A percentile compares a stretch with the other conserved stretches of the same genome.
Evolutionary conservation across 2,888 invertebrate genomes (phyloP).

Genomic region (Amiota communis): DNA sequence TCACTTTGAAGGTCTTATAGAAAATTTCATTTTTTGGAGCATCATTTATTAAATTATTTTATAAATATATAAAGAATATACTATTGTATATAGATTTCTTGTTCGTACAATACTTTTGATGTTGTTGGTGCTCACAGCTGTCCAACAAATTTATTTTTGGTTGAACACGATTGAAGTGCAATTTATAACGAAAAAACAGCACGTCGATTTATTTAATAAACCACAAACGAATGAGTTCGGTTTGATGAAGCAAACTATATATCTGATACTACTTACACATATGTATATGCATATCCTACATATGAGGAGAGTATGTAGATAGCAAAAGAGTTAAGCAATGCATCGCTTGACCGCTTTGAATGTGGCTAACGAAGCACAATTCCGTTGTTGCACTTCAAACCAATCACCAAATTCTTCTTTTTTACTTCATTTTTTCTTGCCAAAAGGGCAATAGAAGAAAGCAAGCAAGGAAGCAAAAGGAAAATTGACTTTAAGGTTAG

Average conservation of each 20-base stretch:
- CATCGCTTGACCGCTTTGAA: too few species aligned
- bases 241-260: too few species aligned
- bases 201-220: conserved; percentile 8
- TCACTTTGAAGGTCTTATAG: background rate
- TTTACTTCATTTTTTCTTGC: background rate
- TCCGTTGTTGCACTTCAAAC: too few species aligned
- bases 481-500: too few species aligned
- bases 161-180: too few species aligned
- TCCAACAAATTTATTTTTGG: background rate
- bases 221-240: too few species aligned
- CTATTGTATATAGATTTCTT: background rate
- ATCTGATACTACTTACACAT: too few species aligned
- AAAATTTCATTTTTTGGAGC: background rate
- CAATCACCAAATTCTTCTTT: too few species aligned
- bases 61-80: background rate
- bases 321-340: too few species aligned
- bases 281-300: too few species aligned
- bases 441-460: background rate
- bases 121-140: background rate
- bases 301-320: too few species aligned
- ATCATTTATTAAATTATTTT: conserved; percentile 3
- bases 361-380: too few species aligned
- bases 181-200: background rate
- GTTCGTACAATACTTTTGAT: background rate
- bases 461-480: background rate